These are phyloP conservation scores for Colostygia pectinataria DNA, from an alignment of 2,888 invertebrate genomes.

Conservation along the genomic window DNA sequence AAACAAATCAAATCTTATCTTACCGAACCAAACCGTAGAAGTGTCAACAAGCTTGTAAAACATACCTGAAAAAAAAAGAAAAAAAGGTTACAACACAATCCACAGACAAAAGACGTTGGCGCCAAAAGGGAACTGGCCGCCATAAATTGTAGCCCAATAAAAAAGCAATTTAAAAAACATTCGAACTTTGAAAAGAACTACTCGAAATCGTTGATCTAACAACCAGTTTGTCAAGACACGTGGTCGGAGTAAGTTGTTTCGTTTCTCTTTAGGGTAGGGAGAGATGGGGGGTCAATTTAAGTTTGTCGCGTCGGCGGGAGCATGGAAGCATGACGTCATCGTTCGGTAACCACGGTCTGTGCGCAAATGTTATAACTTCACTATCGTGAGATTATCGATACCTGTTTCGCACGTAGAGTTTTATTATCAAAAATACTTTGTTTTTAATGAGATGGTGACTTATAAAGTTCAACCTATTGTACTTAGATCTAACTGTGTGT, in stretches of 20 bases:
- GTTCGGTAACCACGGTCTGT: slow-evolving; percentile 73
- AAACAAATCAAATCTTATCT: slow-evolving; percentile 26
- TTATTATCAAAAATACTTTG: slow-evolving; percentile 27
- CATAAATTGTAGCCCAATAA: slow-evolving; percentile 79
- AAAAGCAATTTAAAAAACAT: slow-evolving; percentile 78
- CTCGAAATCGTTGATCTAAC: slow-evolving; percentile 43
- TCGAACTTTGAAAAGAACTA: slow-evolving; percentile 69
- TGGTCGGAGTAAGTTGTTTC: slow-evolving; percentile 32
- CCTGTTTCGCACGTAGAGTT: slow-evolving; percentile 33
- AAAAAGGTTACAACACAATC: slow-evolving; percentile 36
- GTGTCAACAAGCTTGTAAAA: slow-evolving; percentile 34
- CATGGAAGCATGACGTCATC: slow-evolving; percentile 74
- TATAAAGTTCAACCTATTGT: neutral
- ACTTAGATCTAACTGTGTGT: neutral
- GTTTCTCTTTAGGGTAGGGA: slow-evolving; percentile 39
- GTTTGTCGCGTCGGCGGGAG: slow-evolving; percentile 45
- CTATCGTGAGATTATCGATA: slow-evolving; percentile 41
- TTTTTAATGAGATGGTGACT: neutral
- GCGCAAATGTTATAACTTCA: slow-evolving; percentile 52
- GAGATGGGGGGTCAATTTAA: slow-evolving; percentile 39
- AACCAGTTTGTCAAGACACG: slow-evolving; percentile 42
- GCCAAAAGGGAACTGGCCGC: slow-evolving; percentile 63
- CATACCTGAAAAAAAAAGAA: slow-evolving; percentile 38
- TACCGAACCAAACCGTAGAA: slow-evolving; percentile 26
- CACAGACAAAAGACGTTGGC: slow-evolving; percentile 50